Base-by-base conservation (phyloP, 1,140 invertebrate genomes). In the Megalopta genalis region DNA sequence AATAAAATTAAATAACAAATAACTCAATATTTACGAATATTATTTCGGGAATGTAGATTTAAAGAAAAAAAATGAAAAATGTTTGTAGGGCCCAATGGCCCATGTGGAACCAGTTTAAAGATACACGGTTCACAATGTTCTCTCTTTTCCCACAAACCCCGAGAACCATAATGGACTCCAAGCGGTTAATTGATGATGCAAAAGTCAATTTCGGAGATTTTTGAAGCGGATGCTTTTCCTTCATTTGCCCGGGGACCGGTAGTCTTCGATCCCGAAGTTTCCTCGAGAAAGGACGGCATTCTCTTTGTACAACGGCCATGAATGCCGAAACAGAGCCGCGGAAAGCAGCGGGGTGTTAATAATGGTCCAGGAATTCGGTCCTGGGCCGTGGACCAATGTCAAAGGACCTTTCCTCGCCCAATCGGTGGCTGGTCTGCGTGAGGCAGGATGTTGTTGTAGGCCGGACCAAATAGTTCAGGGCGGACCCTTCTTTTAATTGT, bases 401-500 rank as follows among this genome's bases (percentile, higher is more conserved):
- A 85, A 85, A 88, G 87, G 88, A 89, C 85, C 90, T 85, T 90
- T 89, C 87, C 81, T 80, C 59, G 80, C 70, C 72, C 86, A 86
- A 86, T 88, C 80, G 80, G 57, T 10, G 57, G 72, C 16, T 52
- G 70, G 62, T 83, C 75, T 86, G 42, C 14, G 70, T 83, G 46
- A 39, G 42, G 80, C 84, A 75, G 74, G 83, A 88, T 86, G 83
- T 82, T 77, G 60, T n/a, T 59, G 70, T 86, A 89, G 85, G 76
- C 86, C 80, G 86, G 85, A 85, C 87, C 79, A 87, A 86, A 91
- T 88, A 86, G 88, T 10, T 80, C 84, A 85, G 88, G 90, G 90
- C 89, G 90, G 87, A 89, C 88, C 89, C 88, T 80, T 68, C 83
- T 87, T 87, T 87, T 86, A 82, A 86, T 89, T 88, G 81, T 87